Evolutionary conservation across 1,140 invertebrate species (phyloP).

Genomic region (Cryptotermes secundus): DNA sequence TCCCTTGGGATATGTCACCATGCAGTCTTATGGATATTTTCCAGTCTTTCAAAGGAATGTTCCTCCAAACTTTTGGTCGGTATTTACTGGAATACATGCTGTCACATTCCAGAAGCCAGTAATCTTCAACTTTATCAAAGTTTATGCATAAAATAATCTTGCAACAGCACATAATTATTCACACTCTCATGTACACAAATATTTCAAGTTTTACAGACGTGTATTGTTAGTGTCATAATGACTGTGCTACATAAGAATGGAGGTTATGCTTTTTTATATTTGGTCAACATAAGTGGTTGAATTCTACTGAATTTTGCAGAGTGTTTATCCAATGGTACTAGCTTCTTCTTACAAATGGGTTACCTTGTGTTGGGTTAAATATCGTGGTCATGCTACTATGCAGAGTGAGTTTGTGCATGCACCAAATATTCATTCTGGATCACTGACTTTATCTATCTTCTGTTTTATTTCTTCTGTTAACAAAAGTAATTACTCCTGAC

Average conservation of each 20-base stretch:
- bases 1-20: too few relatives aligned
- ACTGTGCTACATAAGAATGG: background rate
- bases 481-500: background rate
- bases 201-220: too few relatives aligned
- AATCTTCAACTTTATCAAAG: too few relatives aligned
- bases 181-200: too few relatives aligned
- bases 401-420: constrained; percentile 17
- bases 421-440: background rate
- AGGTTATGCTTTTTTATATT: background rate
- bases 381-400: background rate
- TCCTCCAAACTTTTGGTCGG: too few relatives aligned
- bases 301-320: background rate
- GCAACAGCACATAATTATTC: too few relatives aligned
- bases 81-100: too few relatives aligned
- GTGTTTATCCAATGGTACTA: background rate
- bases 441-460: background rate
- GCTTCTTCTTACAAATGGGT: background rate
- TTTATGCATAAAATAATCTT: too few relatives aligned
- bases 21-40: too few relatives aligned
- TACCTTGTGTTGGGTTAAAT: background rate
- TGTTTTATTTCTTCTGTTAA: background rate
- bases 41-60: too few relatives aligned
- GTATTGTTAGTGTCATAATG: too few relatives aligned
- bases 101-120: too few relatives aligned
- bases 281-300: background rate